Evolutionary conservation across 2,113 vertebrate genomes (phyloP).

Genomic region (Notarius quadriscutis): DNA sequence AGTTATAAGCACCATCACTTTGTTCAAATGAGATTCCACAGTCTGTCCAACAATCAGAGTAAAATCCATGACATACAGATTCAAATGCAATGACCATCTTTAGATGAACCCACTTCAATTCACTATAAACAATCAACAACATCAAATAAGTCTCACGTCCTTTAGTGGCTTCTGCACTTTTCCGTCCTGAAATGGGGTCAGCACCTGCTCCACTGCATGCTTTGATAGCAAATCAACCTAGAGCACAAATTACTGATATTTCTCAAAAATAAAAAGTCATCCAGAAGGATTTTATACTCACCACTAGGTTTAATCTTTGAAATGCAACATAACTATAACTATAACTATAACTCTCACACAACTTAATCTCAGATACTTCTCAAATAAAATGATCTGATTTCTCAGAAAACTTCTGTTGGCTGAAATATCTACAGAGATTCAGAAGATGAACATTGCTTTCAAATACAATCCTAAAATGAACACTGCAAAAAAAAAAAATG

Average conservation of each 20-base stretch:
- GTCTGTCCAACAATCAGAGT: background rate
- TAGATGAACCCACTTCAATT: background rate
- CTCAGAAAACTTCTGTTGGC: too few species aligned
- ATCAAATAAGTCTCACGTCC: background rate
- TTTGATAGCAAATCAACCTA: background rate
- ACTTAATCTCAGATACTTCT: too few species aligned
- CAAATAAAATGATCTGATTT: too few species aligned
- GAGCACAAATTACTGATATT: background rate
- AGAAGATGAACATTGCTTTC: background rate
- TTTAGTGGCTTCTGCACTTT: background rate
- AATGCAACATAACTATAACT: background rate
- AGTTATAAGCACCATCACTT: background rate
- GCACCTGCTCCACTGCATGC: background rate
- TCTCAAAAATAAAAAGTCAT: background rate
- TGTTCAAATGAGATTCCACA: background rate
- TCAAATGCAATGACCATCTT: too few species aligned
- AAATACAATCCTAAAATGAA: background rate
- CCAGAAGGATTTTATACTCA: background rate
- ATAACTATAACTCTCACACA: background rate
- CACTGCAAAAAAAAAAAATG: too few species aligned
- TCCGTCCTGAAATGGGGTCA: background rate
- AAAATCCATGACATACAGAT: background rate
- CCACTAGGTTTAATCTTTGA: background rate
- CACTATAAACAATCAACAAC: background rate
- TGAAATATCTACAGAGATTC: too few species aligned